Evolutionary conservation across 1,140 invertebrate species (phyloP).

Genomic region (Drosophila nannoptera): DNA sequence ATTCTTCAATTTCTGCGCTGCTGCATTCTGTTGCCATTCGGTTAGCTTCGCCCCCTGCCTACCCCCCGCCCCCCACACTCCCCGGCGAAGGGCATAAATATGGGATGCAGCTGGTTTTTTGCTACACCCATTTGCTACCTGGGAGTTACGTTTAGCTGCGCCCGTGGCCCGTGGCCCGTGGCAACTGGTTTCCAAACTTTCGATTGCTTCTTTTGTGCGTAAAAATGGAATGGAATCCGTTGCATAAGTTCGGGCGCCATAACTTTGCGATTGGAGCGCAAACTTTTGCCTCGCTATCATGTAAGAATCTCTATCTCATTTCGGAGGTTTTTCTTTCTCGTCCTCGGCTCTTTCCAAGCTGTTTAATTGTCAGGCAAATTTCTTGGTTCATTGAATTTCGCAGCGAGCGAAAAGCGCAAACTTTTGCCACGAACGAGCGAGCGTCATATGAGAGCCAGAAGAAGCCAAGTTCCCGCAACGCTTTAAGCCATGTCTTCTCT

Average conservation of each 20-base stretch:
- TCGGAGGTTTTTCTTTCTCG: slow-evolving; percentile 4
- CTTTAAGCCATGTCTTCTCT: neutral
- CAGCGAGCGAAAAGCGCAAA: slow-evolving; percentile 35
- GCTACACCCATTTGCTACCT: slow-evolving; percentile 22
- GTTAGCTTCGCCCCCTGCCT: slow-evolving; percentile 13
- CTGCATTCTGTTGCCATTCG: slow-evolving; percentile 51
- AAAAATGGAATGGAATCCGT: slow-evolving; percentile 34
- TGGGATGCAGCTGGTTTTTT: slow-evolving; percentile 53
- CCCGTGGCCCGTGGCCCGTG: slow-evolving; percentile 20
- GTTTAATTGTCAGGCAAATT: slow-evolving; percentile 73
- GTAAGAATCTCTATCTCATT: slow-evolving; percentile 42
- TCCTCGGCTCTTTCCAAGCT: slow-evolving; percentile 58
- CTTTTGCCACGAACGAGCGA: slow-evolving; percentile 9
- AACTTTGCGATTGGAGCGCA: slow-evolving; percentile 64
- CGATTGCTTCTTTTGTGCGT: slow-evolving; percentile 54
- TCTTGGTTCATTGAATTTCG: slow-evolving; percentile 67
- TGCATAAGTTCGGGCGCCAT: slow-evolving; percentile 65
- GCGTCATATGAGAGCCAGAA: too few relatives aligned
- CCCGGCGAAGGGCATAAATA: slow-evolving; percentile 67
- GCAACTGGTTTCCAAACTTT: slow-evolving; percentile 58
- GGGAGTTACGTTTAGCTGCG: slow-evolving; percentile 18
- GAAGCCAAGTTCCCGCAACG: too few relatives aligned
- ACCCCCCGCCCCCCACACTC: slow-evolving; percentile 21
- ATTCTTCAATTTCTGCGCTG: slow-evolving; percentile 73
- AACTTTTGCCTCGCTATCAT: slow-evolving; percentile 68